phyloP scores from a whole-genome alignment of 2,888 invertebrate genomes.

The Andrena camellia region DNA sequence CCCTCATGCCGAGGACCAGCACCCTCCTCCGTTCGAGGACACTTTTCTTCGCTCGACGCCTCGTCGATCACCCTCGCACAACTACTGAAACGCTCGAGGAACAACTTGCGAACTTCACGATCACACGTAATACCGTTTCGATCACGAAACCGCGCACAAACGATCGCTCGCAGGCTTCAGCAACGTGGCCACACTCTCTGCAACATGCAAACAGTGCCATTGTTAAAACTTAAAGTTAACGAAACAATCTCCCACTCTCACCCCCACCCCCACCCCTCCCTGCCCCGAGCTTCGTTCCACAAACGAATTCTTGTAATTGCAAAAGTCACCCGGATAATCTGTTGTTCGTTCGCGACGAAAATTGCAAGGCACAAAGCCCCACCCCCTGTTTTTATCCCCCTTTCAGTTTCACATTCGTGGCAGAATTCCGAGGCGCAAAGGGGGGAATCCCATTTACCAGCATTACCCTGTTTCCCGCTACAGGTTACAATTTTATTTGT shows the following conservation, averaged over 20 bases:
- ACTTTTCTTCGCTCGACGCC: conserved; percentile 38
- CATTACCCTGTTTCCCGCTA: neutral
- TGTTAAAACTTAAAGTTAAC: no score
- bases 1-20: conserved; percentile 75
- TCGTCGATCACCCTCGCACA: conserved; percentile 51
- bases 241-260: no score
- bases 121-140: conserved; percentile 38
- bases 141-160: conserved; percentile 47
- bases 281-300: no score
- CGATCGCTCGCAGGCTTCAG: conserved; percentile 29
- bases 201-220: conserved; percentile 26
- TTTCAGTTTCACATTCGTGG: neutral
- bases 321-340: conserved; percentile 26
- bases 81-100: conserved; percentile 43
- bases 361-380: neutral
- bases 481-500: conserved; percentile 12
- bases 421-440: conserved; percentile 1
- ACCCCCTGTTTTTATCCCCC: neutral
- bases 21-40: conserved; percentile 58
- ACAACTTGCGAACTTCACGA: conserved; percentile 51
- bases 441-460: conserved; percentile 1
- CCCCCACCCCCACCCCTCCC: no score
- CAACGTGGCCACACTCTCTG: conserved; percentile 55
- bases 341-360: conserved; percentile 8
- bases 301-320: neutral